Conservation (phyloP, 2,797 vertebrate species). For the Zalophus californianus region DNA sequence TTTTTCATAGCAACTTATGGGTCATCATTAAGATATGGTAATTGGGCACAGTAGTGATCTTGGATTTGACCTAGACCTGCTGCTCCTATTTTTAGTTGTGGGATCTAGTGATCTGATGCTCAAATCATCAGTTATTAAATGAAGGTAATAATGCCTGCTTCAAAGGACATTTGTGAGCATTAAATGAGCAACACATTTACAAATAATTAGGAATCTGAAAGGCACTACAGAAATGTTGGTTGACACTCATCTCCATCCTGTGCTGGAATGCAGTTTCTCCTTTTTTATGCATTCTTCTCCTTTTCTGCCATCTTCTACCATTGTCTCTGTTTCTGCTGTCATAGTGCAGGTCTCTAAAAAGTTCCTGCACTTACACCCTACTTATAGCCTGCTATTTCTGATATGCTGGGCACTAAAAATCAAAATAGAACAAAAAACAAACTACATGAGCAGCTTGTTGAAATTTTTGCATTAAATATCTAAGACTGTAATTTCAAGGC, state of each 20-base stretch:
- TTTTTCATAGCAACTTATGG: conserved; percentile 28
- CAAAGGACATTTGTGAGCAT: not conserved
- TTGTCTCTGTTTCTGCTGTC: not conserved
- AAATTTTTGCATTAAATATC: conserved; percentile 5
- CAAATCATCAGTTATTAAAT: conserved; percentile 11
- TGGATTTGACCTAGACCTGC: conserved; percentile 23
- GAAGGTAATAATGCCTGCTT: not conserved
- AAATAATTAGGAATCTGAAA: not conserved
- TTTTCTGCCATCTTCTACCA: not conserved
- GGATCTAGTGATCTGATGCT: not conserved
- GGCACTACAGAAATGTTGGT: not conserved
- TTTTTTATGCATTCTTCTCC: not conserved
- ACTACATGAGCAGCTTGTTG: not conserved
- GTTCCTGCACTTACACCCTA: not conserved
- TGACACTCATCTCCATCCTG: not conserved
- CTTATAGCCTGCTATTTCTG: not conserved
- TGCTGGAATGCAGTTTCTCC: not conserved
- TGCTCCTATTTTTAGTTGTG: not conserved
- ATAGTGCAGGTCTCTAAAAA: not conserved
- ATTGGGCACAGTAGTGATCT: not conserved
- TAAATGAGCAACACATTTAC: conserved; percentile 15
- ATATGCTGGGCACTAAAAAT: conserved; percentile 9
- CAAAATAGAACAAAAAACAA: conserved; percentile 22
- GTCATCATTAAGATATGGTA: not conserved
- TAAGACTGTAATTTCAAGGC: not conserved